Base-by-base conservation (phyloP, 2,113 vertebrate genomes). In the Corythoichthys intestinalis region DNA sequence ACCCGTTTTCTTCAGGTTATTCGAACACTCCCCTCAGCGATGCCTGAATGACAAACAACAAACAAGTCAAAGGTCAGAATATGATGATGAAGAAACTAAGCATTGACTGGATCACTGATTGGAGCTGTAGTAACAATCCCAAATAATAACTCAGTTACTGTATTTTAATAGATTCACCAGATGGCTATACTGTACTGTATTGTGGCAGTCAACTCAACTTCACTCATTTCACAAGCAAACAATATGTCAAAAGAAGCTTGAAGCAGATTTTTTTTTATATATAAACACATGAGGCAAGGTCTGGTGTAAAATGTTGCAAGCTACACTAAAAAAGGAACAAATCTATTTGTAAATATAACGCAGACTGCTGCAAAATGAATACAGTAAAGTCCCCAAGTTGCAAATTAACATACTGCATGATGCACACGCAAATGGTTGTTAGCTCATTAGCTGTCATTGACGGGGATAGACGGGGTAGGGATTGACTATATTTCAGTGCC, bases 41-140 rank as follows among this genome's bases (percentile, higher is more conserved):
- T 6, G 79, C 74, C 39, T 39, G 59, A 54, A 83, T 78, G 46
- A 83, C 28, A 83, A 70, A 72, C 41, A 74, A 73, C 56, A 66
- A 56, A 17, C 5, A 66, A 68, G 34, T 3, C 11, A 14, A 6
- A 14, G 12, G 37, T 61, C 78, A 61, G 38, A 71, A 64, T 38
- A 28, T 47, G 44, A 35, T 11, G 4, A 62, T 6, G n/a, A 50
- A 37, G 39, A 62, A 69, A 79, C 75, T 63, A 41, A 60, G 39
- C 7, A 44, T 61, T 39, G 9, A 3, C 38, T 5, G 11, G 2
- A 57, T 12, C 4, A 11, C 9, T 35, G 11, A 57, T 57, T 57
- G 54, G 2, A 5, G 34, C 28, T 35, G 12, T 57, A 35, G 56
- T 14, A 13, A 14, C 34, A 4, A 13, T 35, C 34, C 56, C 35